These are phyloP conservation scores for Drosophila falleni DNA, from an alignment of 2,888 invertebrate genomes.

Conservation along the genomic window DNA sequence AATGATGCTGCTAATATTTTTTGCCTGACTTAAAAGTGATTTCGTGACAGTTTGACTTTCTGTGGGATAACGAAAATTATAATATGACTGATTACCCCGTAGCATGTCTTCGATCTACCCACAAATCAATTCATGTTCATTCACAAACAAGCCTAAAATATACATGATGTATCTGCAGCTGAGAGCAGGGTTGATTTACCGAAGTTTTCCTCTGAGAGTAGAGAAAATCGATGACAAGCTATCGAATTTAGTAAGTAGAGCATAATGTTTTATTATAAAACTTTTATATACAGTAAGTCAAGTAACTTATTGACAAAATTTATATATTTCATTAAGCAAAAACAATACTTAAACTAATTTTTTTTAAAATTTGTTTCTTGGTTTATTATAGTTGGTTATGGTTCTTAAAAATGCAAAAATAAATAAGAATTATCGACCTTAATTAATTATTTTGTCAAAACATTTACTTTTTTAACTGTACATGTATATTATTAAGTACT, in stretches of 20 bases:
- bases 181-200: slow-evolving; percentile 51
- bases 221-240: neutral
- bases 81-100: slow-evolving; percentile 85
- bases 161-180: slow-evolving; percentile 41
- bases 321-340: too few species aligned
- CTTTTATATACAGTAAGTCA: neutral
- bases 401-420: too few species aligned
- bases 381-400: too few species aligned
- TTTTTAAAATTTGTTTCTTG: too few species aligned
- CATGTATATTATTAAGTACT: too few species aligned
- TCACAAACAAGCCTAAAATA: slow-evolving; percentile 26
- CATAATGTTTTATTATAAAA: too few species aligned
- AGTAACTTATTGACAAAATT: neutral
- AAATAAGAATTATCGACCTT: too few species aligned
- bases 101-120: slow-evolving; percentile 55
- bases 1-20: slow-evolving; percentile 65
- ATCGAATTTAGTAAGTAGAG: neutral
- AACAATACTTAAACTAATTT: too few species aligned
- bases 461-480: neutral
- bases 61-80: slow-evolving; percentile 85
- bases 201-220: slow-evolving; percentile 5
- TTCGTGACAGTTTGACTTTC: slow-evolving; percentile 84
- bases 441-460: too few species aligned
- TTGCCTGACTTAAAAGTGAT: slow-evolving; percentile 60
- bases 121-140: slow-evolving; percentile 49